Evolutionary conservation across 2,113 vertebrate species (phyloP), one percentile per base, ranked within the genome.

Genomic region (Tricholaema leucomelas): DNA sequence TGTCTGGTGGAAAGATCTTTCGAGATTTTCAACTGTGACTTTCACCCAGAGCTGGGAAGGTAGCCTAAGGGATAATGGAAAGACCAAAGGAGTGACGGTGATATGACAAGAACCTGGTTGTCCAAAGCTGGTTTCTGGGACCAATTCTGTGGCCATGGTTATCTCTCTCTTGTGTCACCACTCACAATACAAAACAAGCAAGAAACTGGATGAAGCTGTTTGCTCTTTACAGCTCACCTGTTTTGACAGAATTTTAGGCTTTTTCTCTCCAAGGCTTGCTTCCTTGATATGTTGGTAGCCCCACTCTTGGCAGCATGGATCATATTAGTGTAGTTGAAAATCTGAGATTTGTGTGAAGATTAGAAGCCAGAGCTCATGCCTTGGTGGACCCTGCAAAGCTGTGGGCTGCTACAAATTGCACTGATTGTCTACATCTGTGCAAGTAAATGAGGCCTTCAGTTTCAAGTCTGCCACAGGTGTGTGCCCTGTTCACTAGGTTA

Each of bases 361-460:
- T 38, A 8, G 63, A 20, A 86, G 31, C n/a, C 0, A 0, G 30
- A 64, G 67, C 23, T 44, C 6, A 30, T 8, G 0, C 15, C 12
- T 10, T 2, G 1, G 33, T 54, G 50, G 20, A 35, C 10, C 5
- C 15, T 42, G 30, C 16, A 27, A 48, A 54, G 50, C 50, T 74
- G 5, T 35, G 33, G 12, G 24, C 42, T 75, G 24, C 58, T 56
- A 3, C 42, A 36, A 3, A 18, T 63, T 0, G 0, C n/a, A 13
- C 33, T 46, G 33, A 7, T 27, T 78, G 19, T 48, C 65, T 44
- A 0, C 2, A 1, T 40, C 11, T 56, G 7, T 35, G 33, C 31
- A 60, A 30, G 9, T 15, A 46, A 70, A 27, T 15, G 42, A 55
- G 40, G 24, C 44, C 40, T 10, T 73, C 35, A 9, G 33, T 17